phyloP scores from a whole-genome alignment of 2,888 invertebrate species.

The Bombyx huttoni region DNA sequence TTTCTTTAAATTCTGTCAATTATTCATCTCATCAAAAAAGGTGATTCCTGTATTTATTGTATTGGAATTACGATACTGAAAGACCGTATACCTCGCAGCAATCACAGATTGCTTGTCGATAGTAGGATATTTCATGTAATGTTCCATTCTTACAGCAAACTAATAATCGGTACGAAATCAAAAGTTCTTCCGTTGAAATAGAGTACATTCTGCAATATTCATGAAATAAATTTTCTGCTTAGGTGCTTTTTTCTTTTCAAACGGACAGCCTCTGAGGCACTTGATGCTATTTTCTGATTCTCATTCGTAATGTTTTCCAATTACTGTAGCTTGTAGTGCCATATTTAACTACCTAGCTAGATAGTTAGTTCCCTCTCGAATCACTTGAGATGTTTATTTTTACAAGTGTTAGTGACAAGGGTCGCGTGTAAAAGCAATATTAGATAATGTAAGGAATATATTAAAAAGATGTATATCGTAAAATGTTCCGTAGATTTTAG shows the following conservation, averaged over 20 bases:
- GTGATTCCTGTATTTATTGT: constrained; percentile 12
- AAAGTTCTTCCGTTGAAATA: background rate
- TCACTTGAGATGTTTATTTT: constrained; percentile 25
- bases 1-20: constrained; percentile 62
- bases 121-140: background rate
- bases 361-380: constrained; percentile 23
- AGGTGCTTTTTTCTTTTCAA: background rate
- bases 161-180: background rate
- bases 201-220: background rate
- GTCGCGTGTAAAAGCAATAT: constrained; percentile 65
- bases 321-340: constrained; percentile 44
- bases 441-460: constrained; percentile 63
- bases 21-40: constrained; percentile 36
- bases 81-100: background rate
- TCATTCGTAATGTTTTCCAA: constrained; percentile 31
- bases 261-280: constrained; percentile 25
- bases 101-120: background rate
- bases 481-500: constrained; percentile 51
- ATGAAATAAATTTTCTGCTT: background rate
- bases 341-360: constrained; percentile 36
- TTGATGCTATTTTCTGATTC: constrained; percentile 35
- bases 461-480: constrained; percentile 46
- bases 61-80: background rate
- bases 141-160: no score
- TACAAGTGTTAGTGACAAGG: constrained; percentile 39